Conservation (phyloP, 2,888 invertebrate species). For the Trimorus sp. region DNA sequence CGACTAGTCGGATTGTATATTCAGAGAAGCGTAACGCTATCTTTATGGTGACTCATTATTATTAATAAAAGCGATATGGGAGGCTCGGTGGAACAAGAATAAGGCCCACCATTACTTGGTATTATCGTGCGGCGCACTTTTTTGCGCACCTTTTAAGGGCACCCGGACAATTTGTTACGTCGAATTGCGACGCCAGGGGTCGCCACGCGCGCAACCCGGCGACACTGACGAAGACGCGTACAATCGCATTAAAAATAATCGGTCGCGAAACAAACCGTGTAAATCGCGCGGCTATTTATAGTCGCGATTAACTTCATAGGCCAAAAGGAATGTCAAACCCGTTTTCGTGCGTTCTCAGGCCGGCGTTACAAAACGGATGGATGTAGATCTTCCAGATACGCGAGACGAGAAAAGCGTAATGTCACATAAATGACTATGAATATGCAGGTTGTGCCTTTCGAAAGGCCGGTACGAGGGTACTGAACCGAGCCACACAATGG, state of each 20-base stretch:
- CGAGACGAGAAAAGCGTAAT: conserved; percentile 27
- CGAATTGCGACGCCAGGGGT: conserved; percentile 7
- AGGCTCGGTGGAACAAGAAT: conserved; percentile 6
- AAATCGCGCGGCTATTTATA: conserved; percentile 34
- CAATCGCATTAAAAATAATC: conserved; percentile 23
- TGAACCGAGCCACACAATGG: conserved; percentile 24
- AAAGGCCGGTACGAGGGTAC: conserved; percentile 20
- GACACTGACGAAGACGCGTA: background rate
- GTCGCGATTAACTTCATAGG: conserved; percentile 29
- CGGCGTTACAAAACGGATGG: conserved; percentile 31
- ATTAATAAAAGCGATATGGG: conserved; percentile 52
- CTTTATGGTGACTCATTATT: conserved; percentile 53
- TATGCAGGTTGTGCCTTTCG: conserved; percentile 28
- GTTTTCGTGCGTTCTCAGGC: conserved; percentile 38
- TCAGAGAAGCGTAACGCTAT: conserved; percentile 39
- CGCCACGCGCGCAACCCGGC: background rate
- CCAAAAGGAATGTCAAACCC: conserved; percentile 40
- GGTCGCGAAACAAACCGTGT: conserved; percentile 21
- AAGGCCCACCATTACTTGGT: background rate
- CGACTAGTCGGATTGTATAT: conserved; percentile 18
- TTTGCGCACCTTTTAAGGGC: conserved; percentile 25
- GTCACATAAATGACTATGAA: conserved; percentile 44
- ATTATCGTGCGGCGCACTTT: conserved; percentile 5
- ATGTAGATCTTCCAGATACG: conserved; percentile 37
- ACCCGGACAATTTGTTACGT: background rate